phyloP scores from a whole-genome alignment of 64 coral and sea anemone genomes.

The Exaiptasia diaphana region DNA sequence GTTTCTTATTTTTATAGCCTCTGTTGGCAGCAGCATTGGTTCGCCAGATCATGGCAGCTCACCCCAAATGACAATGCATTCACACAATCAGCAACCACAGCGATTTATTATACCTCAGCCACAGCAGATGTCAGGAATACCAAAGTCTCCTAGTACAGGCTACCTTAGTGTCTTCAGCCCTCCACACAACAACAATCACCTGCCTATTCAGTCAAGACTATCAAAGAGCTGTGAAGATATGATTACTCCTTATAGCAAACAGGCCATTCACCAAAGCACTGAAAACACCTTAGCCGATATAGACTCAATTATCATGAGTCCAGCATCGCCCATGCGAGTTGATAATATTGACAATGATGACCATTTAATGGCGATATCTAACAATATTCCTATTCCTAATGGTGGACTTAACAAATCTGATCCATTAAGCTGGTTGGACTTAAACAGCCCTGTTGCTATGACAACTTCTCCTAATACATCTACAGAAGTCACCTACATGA shows the following conservation, averaged over 20 bases:
- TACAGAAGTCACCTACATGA: slow-evolving; percentile 26
- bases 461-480: slow-evolving; percentile 9
- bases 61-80: neutral
- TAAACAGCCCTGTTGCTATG: slow-evolving; percentile 21
- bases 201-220: slow-evolving; percentile 8
- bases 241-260: neutral
- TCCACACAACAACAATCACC: neutral
- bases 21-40: neutral
- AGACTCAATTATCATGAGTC: slow-evolving; percentile 40
- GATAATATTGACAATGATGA: slow-evolving; percentile 22
- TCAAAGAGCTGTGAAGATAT: slow-evolving; percentile 60
- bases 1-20: neutral
- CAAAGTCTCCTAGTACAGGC: slow-evolving; percentile 39
- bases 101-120: neutral
- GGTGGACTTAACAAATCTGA: slow-evolving; percentile 6
- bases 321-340: slow-evolving; percentile 57
- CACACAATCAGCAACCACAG: neutral
- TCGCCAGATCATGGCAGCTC: neutral
- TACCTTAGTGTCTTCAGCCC: neutral
- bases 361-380: slow-evolving; percentile 1
- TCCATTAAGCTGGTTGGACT: slow-evolving; percentile 51
- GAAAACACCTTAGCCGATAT: slow-evolving; percentile 11
- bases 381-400: slow-evolving; percentile 54
- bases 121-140: neutral
- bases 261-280: neutral